Evolutionary conservation across 2,888 invertebrate genomes (phyloP).

Genomic region (Thera obeliscata): DNA sequence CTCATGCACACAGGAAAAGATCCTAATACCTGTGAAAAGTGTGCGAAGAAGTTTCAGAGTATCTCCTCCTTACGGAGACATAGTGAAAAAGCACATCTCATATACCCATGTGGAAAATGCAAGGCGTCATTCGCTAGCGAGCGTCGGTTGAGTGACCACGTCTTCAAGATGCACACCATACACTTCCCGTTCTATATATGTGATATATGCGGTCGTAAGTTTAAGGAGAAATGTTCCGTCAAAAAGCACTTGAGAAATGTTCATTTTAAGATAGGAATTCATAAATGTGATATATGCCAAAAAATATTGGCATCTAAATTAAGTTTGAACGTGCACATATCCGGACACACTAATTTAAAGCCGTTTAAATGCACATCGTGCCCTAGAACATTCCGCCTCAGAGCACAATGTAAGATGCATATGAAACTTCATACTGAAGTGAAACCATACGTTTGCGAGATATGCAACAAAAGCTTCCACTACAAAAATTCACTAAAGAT

Average conservation of each 20-base stretch:
- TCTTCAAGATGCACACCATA: neutral
- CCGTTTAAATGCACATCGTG: neutral
- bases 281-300: neutral
- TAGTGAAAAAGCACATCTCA: neutral
- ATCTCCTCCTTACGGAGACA: neutral
- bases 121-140: neutral
- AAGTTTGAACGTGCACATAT: neutral
- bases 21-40: neutral
- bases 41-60: neutral
- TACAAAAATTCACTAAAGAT: neutral
- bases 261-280: neutral
- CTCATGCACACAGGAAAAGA: neutral
- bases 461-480: neutral
- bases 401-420: neutral
- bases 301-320: neutral
- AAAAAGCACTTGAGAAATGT: neutral
- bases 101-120: constrained; percentile 6
- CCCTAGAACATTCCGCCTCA: neutral
- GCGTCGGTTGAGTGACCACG: neutral
- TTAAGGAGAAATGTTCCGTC: neutral
- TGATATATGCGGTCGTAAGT: neutral
- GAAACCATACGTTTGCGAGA: neutral
- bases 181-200: neutral
- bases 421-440: neutral
- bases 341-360: neutral